Evolutionary conservation across 2,113 vertebrate species (phyloP), one percentile per base, ranked within the genome.

Genomic region (Pelodiscus sinensis): DNA sequence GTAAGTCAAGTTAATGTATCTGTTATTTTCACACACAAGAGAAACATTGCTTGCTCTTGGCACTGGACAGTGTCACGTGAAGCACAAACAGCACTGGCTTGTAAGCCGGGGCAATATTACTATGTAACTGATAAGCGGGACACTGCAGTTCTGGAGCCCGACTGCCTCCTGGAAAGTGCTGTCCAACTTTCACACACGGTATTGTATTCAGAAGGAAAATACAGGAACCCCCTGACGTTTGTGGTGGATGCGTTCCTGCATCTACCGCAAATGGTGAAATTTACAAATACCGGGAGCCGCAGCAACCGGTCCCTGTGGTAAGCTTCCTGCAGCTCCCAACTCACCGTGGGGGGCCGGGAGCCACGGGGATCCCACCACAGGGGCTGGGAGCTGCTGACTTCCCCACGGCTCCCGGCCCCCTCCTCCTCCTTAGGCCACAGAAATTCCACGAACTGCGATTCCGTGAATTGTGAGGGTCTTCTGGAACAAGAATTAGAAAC

Each of bases 171-270:
- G 44, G 44, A 44, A 44, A 44, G 44, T 6, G 44, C 85, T 81
- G 80, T 50, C 82, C 55, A 25, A 51, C 73, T 84, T 38, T 88
- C 78, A 90, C 91, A 94, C 87, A 78, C 75, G 91, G 90, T 54
- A 91, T 83, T 65, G 81, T 57, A 50, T 79, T 62, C 2, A 2
- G 85, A 93, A 83, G 88, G 86, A 38, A 92, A 81, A 65, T n/a
- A 65, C 62, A 65, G 44, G 44, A 44, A 44, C 44, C 44, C 44
- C 44, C 44, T 44, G 44, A 44, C 44, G 7, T 44, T 44, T 44
- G 44, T 44, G 44, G 44, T 44, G 44, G 44, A 44, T 44, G 44
- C 44, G 44, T 44, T 44, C 44, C 44, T 44, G 44, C 44, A 44
- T 44, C 44, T 44, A 44, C 44, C 6, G 44, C 44, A 6, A 44